phyloP scores from a whole-genome alignment of 2,888 invertebrate genomes.

The Coecobrya sp. region DNA sequence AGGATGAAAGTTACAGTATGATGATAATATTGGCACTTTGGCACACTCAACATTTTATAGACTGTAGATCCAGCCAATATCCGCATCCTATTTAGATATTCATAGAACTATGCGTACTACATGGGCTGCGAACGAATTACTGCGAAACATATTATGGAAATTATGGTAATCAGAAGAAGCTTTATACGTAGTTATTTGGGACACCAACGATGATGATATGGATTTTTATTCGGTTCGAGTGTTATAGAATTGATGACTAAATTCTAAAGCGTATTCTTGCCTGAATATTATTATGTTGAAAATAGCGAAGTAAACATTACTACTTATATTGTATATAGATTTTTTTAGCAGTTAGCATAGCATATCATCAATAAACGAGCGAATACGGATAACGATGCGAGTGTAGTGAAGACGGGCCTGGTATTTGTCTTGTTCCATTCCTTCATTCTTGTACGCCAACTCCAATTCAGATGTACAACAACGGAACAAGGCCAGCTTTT shows the following conservation, averaged over 20 bases:
- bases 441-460: constrained; percentile 21
- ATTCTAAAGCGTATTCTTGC: neutral
- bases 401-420: neutral
- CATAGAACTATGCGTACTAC: neutral
- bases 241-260: neutral
- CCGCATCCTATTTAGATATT: neutral
- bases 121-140: neutral
- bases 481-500: constrained; percentile 75
- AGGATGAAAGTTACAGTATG: neutral
- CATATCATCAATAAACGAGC: neutral
- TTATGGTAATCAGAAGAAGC: constrained; percentile 8
- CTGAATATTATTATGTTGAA: neutral
- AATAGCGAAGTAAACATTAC: neutral
- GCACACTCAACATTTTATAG: neutral
- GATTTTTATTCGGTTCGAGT: neutral
- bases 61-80: too few species aligned
- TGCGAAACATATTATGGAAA: neutral
- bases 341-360: constrained; percentile 7
- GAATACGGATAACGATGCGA: neutral
- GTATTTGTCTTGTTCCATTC: constrained; percentile 24
- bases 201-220: constrained; percentile 13
- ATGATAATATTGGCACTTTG: neutral
- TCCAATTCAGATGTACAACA: constrained; percentile 28
- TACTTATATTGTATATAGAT: neutral
- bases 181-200: neutral